Percentiles rank a stretch among this genome's conserved stretches.
Conservation (phyloP, 2,888 invertebrate species). For the Alsophila aescularia region DNA sequence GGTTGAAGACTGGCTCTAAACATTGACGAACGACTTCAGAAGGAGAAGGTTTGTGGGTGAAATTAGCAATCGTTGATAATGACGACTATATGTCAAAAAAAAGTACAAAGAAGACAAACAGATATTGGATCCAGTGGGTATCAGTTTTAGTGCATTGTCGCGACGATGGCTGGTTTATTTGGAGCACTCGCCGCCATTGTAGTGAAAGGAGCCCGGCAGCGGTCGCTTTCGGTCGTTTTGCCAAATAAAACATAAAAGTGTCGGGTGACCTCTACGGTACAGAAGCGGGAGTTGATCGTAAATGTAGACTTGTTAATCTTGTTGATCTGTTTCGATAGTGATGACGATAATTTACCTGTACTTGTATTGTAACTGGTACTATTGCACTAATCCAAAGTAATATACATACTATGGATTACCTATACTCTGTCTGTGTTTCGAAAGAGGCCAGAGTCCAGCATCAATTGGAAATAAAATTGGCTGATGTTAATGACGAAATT, state of each 20-base stretch:
- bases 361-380: too few species aligned
- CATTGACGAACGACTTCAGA: too few species aligned
- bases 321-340: neutral
- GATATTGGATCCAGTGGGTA: neutral
- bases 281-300: neutral
- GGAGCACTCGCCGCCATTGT: conserved; percentile 48
- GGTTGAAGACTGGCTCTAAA: too few species aligned
- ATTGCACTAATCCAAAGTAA: too few species aligned
- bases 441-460: too few species aligned
- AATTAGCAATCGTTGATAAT: too few species aligned
- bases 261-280: conserved; percentile 15
- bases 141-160: conserved; percentile 2
- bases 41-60: too few species aligned
- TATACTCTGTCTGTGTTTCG: too few species aligned
- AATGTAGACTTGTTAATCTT: neutral
- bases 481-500: too few species aligned
- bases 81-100: neutral
- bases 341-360: neutral
- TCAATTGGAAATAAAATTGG: too few species aligned
- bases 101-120: too few species aligned
- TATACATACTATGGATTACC: too few species aligned
- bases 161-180: conserved; percentile 50
- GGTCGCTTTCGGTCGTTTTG: conserved; percentile 19
- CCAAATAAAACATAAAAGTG: conserved; percentile 24
- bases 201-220: conserved; percentile 50